Evolutionary conservation across 2,888 invertebrate species (phyloP), one percentile per base, ranked within the genome.

Genomic region (Notodonta ziczac): DNA sequence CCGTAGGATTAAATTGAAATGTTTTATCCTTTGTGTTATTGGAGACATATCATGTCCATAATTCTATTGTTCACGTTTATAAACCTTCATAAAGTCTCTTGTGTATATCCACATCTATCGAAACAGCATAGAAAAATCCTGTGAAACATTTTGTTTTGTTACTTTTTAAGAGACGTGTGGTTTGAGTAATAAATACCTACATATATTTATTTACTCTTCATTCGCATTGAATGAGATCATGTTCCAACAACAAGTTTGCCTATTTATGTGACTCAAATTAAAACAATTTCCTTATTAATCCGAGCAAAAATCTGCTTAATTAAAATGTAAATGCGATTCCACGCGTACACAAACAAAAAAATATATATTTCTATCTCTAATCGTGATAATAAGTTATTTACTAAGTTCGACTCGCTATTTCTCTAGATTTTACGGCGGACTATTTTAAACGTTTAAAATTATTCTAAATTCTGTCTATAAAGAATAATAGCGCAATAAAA

Each of bases 401-500:
- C 63, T 68, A 59, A 59, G 66, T 63, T 64, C 60, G 63, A 59
- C 56, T 65, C 73, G 74, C 72, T 76, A 74, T 74, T 14, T 72
- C 77, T 75, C 74, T 71, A 72, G 71, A 74, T 74, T 79, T 77
- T 74, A 74, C 70, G 61, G 63, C 73, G 68, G 74, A 80, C 76
- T 74, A 75, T 77, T 81, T 78, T 68, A 72, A 77, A 73, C 68
- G 67, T 78, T 72, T 67, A 58, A 72, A 78, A 77, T 77, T 75
- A 79, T 81, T 76, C 75, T 61, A 61, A 80, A 76, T 74, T 71
- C 68, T 67, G 68, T 71, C 78, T 81, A 82, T 84, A 85, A 82
- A 84, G 83, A 87, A 86, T 87, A 85, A 89, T 84, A 82, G 84
- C 74, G 77, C 66, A 81, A 87, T 88, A 88, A 88, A 89, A 86